A percentile compares a stretch with the other conserved stretches of the same genome.
Evolutionary conservation across 1,140 invertebrate genomes (phyloP).

Genomic region (Papilio dardanus): DNA sequence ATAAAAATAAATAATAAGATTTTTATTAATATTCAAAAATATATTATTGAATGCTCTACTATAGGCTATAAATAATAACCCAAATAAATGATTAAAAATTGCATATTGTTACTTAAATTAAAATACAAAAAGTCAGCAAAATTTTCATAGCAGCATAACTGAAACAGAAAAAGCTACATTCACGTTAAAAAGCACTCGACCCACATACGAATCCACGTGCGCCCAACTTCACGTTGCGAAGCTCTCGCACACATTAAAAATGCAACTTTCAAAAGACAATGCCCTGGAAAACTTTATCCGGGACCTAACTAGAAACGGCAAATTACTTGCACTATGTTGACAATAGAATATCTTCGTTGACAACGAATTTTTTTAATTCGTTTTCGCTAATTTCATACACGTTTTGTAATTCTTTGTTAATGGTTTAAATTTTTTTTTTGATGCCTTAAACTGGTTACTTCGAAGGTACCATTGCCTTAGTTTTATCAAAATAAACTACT

Average conservation of each 20-base stretch:
- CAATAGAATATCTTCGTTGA: constrained; percentile 20
- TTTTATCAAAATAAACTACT: too few relatives aligned
- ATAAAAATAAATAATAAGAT: too few relatives aligned
- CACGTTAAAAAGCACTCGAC: constrained; percentile 31
- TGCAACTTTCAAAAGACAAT: constrained; percentile 34
- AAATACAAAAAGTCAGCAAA: not conserved
- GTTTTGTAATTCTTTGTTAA: not conserved
- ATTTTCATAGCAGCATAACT: not conserved
- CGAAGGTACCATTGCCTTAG: too few relatives aligned
- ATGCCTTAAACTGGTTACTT: too few relatives aligned
- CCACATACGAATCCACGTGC: constrained; percentile 25
- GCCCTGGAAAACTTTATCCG: constrained; percentile 27
- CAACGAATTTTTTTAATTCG: not conserved
- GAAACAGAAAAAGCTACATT: constrained; percentile 16
- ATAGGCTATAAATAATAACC: too few relatives aligned
- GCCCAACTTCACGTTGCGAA: constrained; percentile 25
- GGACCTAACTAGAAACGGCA: constrained; percentile 21
- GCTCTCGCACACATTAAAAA: constrained; percentile 25
- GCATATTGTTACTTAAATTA: not conserved
- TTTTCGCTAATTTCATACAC: not conserved
- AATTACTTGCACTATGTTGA: constrained; percentile 17
- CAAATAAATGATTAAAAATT: not conserved
- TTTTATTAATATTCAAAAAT: not conserved
- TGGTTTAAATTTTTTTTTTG: too few relatives aligned
- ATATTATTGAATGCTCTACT: too few relatives aligned